These are phyloP conservation scores for Alligator mississippiensis DNA, from an alignment of 2,113 vertebrate species.

Conservation along the genomic window DNA sequence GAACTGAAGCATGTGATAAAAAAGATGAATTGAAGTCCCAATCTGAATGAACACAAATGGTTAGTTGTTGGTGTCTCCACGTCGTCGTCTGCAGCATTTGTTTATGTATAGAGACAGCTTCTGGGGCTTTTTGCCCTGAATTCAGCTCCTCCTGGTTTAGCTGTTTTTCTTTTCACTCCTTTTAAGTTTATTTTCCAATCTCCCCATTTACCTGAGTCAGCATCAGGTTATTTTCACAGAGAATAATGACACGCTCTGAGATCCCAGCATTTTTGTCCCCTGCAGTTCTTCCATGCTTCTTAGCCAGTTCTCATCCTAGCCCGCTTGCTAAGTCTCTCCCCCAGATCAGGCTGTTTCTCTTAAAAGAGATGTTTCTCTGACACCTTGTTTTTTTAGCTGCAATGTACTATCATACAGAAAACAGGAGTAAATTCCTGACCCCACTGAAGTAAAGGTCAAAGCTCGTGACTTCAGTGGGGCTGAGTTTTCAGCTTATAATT, in stretches of 20 bases:
- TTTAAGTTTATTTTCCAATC: neutral
- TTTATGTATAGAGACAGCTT: slow-evolving; percentile 21
- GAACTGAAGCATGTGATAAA: neutral
- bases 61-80: neutral
- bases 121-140: neutral
- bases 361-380: neutral
- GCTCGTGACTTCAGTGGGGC: neutral
- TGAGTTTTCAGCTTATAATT: neutral
- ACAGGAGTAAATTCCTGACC: neutral
- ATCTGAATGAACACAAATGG: slow-evolving; percentile 37
- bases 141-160: neutral
- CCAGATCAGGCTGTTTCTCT: neutral
- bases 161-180: neutral
- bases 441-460: neutral
- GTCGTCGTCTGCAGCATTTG: neutral
- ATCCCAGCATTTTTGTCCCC: neutral
- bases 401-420: neutral
- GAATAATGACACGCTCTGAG: neutral
- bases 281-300: neutral
- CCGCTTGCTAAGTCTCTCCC: neutral
- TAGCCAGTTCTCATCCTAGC: neutral
- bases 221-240: neutral
- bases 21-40: neutral
- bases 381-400: neutral
- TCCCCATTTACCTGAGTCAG: neutral